Percentiles rank a stretch among this genome's conserved stretches.
These are phyloP conservation scores for Drosophila nigromelanica DNA, from an alignment of 1,140 invertebrate genomes.

Conservation along the genomic window DNA sequence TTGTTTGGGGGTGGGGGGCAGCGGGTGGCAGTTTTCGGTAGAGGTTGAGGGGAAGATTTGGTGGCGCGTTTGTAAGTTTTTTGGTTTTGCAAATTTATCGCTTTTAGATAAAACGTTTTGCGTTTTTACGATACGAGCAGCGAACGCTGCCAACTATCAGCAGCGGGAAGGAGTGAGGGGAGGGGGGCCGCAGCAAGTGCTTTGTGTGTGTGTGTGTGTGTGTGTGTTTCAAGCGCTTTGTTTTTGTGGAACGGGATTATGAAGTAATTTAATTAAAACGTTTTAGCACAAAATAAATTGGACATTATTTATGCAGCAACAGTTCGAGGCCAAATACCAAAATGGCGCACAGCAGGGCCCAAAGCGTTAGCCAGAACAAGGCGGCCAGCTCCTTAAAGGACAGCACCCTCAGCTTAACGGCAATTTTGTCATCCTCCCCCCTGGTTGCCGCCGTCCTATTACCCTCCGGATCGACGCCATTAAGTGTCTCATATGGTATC, in stretches of 20 bases:
- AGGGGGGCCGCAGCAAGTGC: background rate
- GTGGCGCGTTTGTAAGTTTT: slow-evolving; percentile 56
- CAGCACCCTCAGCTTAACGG: slow-evolving; percentile 40
- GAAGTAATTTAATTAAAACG: slow-evolving; percentile 79
- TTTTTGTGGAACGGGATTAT: slow-evolving; percentile 47
- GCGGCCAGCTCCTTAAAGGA: slow-evolving; percentile 61
- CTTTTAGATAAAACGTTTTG: slow-evolving; percentile 82
- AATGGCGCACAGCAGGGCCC: slow-evolving; percentile 47
- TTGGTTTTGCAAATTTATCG: slow-evolving; percentile 79
- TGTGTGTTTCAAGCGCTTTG: slow-evolving; percentile 6
- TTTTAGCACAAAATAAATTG: slow-evolving; percentile 50
- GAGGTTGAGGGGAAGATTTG: slow-evolving; percentile 24
- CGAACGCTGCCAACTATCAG: slow-evolving; percentile 42
- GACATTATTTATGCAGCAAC: slow-evolving; percentile 54
- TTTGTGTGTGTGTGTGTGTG: slow-evolving; percentile 17
- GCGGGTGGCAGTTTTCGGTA: background rate
- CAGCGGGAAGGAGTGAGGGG: background rate
- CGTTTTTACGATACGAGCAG: slow-evolving; percentile 76
- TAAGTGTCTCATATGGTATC: slow-evolving; percentile 26
- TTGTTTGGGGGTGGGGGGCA: background rate
- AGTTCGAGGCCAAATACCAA: slow-evolving; percentile 53
- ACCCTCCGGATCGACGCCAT: slow-evolving; percentile 27
- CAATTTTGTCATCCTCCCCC: slow-evolving; percentile 8
- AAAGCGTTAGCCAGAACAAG: slow-evolving; percentile 61
- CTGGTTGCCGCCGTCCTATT: background rate